Evolutionary conservation across 35 echinoderm and acorn worm species (phyloP), one percentile per base, ranked within the genome.

Genomic region (Heliocidaris tuberculata): DNA sequence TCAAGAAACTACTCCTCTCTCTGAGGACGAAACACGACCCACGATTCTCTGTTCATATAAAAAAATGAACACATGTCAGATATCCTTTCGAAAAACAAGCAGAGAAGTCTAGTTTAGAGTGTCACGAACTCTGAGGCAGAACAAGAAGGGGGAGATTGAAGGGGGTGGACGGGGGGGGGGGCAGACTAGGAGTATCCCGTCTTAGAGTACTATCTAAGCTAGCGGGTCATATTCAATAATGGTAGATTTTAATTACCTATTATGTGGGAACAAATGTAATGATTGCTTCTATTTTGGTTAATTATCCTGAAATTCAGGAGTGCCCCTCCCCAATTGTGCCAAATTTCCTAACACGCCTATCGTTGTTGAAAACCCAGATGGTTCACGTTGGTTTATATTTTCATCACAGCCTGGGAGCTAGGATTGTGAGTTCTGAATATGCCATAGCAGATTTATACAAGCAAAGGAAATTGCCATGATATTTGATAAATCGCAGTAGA

Each of bases 81-180:
- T 78, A 78, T 78, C 65, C 65, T 78, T 78, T 78, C 17, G 65
- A 78, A 78, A 78, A 78, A 78, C 65, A 78, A 78, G 65, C 65
- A 78, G 65, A 78, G 65, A 78, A 78, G 65, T 78, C 65, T 78
- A 78, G 65, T 78, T 78, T 78, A 78, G 65, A 78, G 27, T 78
- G 65, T 78, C 65, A 78, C 17, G 65, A n/a, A 78, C 21, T n/a
- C 65, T 24, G 27, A 78, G 65, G 65, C 19, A n/a, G 65, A 78
- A n/a, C 65, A 2, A 78, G 65, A 27, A 78, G 21, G 7, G 17
- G 8, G 21, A 42, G 65, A 27, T 21, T 78, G 65, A 52, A 52
- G 13, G 50, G 50, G 50, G 50, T 52, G 2, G 50, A 12, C 35
- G 35, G 35, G 35, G 3, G 35, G 35, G 0, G 35, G 35, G 35